Percentiles rank a stretch among this genome's conserved stretches.
phyloP scores from a whole-genome alignment of 1,140 invertebrate genomes.

The Procambarus clarkii region DNA sequence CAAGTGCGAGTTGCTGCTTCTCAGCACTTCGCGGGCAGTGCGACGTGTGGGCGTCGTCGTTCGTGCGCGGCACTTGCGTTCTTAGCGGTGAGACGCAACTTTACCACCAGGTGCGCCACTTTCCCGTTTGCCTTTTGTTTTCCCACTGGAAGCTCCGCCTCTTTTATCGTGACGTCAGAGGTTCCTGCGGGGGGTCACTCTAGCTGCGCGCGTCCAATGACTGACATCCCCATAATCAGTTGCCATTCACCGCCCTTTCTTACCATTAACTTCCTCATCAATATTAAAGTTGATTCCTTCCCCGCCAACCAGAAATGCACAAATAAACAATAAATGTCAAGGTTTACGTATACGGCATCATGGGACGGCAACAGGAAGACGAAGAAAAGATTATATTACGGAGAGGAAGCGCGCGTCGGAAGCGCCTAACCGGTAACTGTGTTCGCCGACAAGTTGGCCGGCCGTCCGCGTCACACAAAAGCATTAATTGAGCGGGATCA shows the following conservation, averaged over 20 bases:
- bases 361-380: not conserved
- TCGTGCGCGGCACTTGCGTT: not conserved
- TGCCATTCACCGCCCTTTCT: slow-evolving; percentile 34
- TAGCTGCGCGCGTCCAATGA: slow-evolving; percentile 60
- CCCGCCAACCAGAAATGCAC: not conserved
- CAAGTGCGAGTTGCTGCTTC: no score
- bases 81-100: not conserved
- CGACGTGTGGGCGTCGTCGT: no score
- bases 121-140: slow-evolving; percentile 59
- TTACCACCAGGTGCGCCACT: slow-evolving; percentile 45
- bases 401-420: slow-evolving; percentile 38
- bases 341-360: not conserved
- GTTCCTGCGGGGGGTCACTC: slow-evolving; percentile 65
- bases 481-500: slow-evolving; percentile 68
- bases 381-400: not conserved
- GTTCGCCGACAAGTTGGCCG: slow-evolving; percentile 48
- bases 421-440: slow-evolving; percentile 64
- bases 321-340: slow-evolving; percentile 44
- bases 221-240: slow-evolving; percentile 56
- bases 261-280: slow-evolving; percentile 36
- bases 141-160: slow-evolving; percentile 61
- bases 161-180: slow-evolving; percentile 56
- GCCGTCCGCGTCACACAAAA: slow-evolving; percentile 69
- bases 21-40: no score
- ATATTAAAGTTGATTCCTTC: not conserved